phyloP scores from a whole-genome alignment of 2,113 vertebrate genomes.

The Todiramphus saurophagus region DNA sequence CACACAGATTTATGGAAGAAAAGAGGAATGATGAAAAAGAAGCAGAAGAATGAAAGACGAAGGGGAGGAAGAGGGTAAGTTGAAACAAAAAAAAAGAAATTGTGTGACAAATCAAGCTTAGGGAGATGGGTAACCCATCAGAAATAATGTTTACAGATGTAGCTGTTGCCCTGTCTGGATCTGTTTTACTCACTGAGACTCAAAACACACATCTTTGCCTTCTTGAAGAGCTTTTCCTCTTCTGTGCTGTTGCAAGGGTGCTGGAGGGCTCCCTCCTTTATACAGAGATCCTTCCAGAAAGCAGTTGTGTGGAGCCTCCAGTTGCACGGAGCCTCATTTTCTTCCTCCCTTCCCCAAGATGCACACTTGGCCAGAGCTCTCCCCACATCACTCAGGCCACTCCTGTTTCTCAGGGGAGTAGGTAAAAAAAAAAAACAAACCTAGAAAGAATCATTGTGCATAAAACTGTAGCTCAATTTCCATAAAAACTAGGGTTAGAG shows the following conservation, averaged over 20 bases:
- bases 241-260: background rate
- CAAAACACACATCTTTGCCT: rapidly evolving
- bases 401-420: background rate
- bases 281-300: background rate
- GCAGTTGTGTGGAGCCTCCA: background rate
- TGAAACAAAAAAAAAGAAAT: background rate
- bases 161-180: background rate
- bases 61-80: background rate
- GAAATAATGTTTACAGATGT: background rate
- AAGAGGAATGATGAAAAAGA: background rate
- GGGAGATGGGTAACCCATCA: background rate
- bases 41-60: background rate
- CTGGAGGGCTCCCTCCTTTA: background rate
- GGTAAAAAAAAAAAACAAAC: background rate
- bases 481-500: conserved; percentile 23
- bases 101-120: background rate
- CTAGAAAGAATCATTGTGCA: background rate
- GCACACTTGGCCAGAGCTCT: background rate
- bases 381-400: background rate
- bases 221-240: background rate
- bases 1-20: background rate
- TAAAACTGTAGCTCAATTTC: conserved; percentile 25
- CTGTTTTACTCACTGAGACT: background rate
- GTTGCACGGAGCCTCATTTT: background rate
- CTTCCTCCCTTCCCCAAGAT: background rate